Conservation (phyloP, 1,140 invertebrate species). For the Camponotus pennsylvanicus region DNA sequence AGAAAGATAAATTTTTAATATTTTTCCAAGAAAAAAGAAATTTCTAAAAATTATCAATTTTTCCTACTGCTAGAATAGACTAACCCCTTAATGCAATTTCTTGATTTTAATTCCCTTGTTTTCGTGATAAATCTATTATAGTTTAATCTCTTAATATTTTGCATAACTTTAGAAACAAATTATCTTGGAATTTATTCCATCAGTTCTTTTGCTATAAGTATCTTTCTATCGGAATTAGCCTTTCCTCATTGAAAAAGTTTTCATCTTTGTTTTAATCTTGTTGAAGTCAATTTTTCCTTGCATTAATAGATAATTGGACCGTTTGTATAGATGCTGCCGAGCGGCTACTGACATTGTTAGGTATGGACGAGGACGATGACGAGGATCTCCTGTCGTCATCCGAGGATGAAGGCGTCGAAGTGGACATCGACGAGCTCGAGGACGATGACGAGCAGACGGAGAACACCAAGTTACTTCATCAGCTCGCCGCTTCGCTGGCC, state of each 20-base stretch:
- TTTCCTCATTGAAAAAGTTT: not conserved
- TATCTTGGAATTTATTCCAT: not conserved
- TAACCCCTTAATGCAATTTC: no score
- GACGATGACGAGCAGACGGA: conserved; percentile 74
- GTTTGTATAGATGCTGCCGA: conserved; percentile 79
- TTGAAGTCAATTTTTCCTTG: not conserved
- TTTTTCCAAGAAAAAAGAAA: no score
- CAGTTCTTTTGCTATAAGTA: not conserved
- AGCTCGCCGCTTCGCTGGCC: conserved; percentile 79
- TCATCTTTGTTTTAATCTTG: not conserved
- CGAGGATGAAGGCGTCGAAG: conserved; percentile 83
- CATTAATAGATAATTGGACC: conserved; percentile 31
- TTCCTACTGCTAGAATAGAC: no score
- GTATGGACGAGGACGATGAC: conserved; percentile 76
- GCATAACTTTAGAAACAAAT: no score
- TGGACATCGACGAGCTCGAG: conserved; percentile 72
- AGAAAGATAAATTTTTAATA: no score
- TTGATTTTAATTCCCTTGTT: no score
- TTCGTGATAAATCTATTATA: no score
- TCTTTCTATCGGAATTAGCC: not conserved
- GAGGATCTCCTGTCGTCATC: conserved; percentile 78
- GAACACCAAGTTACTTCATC: conserved; percentile 78
- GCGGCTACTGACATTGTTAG: conserved; percentile 80
- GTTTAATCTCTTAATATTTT: no score
- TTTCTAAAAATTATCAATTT: no score